Percentiles rank a stretch among this genome's conserved stretches.
Evolutionary conservation across 2,113 vertebrate genomes (phyloP).

Genomic region (Taurulus bubalis): DNA sequence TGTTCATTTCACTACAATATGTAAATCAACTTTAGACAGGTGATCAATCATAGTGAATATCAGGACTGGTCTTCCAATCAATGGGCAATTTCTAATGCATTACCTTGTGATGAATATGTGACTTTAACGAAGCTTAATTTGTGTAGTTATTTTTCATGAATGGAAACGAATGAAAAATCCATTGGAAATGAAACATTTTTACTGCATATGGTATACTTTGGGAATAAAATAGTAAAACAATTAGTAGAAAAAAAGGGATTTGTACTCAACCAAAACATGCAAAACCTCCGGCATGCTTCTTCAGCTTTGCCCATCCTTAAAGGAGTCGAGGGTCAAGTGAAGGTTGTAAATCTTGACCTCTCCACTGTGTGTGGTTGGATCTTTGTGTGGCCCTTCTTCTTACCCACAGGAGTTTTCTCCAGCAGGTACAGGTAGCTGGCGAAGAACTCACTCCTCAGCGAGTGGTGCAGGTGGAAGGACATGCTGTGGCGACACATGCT

Average conservation of each 20-base stretch:
- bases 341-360: neutral
- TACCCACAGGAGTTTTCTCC: conserved; percentile 92
- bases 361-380: neutral
- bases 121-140: neutral
- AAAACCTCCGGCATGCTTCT: neutral
- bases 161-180: neutral
- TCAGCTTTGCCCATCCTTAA: neutral
- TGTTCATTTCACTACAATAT: neutral
- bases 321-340: conserved; percentile 4
- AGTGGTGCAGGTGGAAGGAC: conserved; percentile 92
- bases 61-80: neutral
- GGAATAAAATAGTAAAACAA: neutral
- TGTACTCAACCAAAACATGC: conserved; percentile 15
- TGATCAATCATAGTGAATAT: neutral
- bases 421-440: conserved; percentile 95
- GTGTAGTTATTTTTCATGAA: neutral
- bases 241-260: neutral
- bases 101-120: neutral
- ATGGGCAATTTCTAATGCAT: neutral
- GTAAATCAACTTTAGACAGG: neutral
- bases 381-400: conserved; percentile 72
- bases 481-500: conserved; percentile 94
- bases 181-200: neutral
- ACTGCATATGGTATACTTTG: neutral
- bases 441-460: conserved; percentile 93